Evolutionary conservation across 2,113 vertebrate species (phyloP).

Genomic region (Girardinichthys multiradiatus): DNA sequence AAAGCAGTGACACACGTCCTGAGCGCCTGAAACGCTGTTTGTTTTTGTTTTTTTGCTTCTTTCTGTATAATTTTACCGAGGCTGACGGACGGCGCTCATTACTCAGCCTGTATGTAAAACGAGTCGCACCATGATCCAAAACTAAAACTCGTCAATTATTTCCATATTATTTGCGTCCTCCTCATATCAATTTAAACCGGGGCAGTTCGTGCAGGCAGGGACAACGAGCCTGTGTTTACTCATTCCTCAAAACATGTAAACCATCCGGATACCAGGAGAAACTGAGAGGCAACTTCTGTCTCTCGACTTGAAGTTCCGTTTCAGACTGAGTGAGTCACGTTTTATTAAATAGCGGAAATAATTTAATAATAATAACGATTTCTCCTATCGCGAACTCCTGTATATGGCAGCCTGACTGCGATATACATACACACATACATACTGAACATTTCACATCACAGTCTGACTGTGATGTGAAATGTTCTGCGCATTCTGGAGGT

Average conservation of each 20-base stretch:
- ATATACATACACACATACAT: too few species aligned
- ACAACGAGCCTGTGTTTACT: not conserved
- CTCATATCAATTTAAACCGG: constrained; percentile 3
- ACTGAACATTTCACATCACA: too few species aligned
- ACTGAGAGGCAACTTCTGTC: not conserved
- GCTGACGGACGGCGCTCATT: constrained; percentile 12
- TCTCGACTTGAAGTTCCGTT: constrained; percentile 15
- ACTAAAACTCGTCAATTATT: constrained; percentile 17
- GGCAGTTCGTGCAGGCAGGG: not conserved
- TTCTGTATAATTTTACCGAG: not conserved
- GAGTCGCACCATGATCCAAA: constrained; percentile 6
- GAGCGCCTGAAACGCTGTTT: not conserved
- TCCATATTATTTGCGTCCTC: constrained; percentile 51
- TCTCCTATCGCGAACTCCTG: not conserved
- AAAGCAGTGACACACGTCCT: not conserved
- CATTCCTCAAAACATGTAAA: not conserved
- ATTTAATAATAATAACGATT: too few species aligned
- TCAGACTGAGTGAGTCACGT: constrained; percentile 4
- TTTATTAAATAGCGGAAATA: constrained; percentile 15
- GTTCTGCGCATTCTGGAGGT: not conserved
- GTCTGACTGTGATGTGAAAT: not conserved
- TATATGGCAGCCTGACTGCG: not conserved
- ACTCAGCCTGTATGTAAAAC: constrained; percentile 43
- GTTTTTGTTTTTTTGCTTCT: not conserved
- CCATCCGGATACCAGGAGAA: not conserved